Conservation (phyloP, 2,797 vertebrate species). For the Darevskia nairensis region DNA sequence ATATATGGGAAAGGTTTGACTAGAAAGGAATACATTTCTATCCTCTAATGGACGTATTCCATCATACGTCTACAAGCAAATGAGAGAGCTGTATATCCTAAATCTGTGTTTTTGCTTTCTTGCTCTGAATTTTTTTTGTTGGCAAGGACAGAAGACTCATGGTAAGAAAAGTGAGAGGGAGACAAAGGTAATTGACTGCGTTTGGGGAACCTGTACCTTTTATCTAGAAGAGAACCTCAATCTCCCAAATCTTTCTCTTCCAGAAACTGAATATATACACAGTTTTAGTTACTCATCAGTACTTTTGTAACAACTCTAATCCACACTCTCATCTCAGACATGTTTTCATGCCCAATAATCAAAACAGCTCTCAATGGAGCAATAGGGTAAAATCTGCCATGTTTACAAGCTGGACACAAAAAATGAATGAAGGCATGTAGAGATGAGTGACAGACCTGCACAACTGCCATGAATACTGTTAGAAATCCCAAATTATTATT, state of each 20-base stretch:
- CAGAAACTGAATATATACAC: background rate
- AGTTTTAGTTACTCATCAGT: background rate
- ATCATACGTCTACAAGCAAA: constrained; percentile 29
- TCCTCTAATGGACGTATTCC: background rate
- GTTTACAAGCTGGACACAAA: background rate
- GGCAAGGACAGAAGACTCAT: background rate
- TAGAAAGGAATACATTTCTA: background rate
- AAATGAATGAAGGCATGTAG: background rate
- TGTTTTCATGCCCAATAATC: background rate
- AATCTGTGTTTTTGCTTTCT: background rate
- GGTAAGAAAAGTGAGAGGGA: background rate
- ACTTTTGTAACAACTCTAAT: background rate
- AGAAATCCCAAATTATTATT: background rate
- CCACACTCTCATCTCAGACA: background rate
- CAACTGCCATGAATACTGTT: background rate
- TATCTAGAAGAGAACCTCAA: background rate
- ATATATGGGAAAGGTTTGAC: background rate
- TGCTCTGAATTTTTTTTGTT: background rate
- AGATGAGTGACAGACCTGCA: background rate
- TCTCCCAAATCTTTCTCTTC: background rate
- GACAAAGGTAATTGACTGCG: background rate
- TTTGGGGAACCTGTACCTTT: background rate
- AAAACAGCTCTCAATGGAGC: background rate
- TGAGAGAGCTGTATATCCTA: background rate
- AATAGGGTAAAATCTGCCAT: background rate